Percentiles rank a stretch among this genome's conserved stretches.
Conservation (phyloP, 2,113 vertebrate species). For the Lampris megalopsis region DNA sequence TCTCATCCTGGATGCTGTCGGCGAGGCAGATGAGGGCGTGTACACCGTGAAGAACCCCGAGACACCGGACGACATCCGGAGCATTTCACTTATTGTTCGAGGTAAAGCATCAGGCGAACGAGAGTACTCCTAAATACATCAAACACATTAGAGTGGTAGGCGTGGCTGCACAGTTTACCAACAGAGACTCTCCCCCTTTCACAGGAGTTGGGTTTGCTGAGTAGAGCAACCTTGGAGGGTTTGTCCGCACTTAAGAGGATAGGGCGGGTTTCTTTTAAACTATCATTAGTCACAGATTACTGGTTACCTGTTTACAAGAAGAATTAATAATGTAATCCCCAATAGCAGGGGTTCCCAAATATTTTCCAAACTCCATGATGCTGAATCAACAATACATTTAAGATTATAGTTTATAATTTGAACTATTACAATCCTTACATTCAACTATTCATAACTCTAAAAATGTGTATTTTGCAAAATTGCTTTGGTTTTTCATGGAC, state of each 20-base stretch:
- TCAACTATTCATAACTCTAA: no score
- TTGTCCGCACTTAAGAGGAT: background rate
- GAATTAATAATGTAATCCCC: no score
- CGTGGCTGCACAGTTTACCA: no score
- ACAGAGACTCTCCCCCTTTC: background rate
- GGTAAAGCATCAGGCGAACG: constrained; percentile 58
- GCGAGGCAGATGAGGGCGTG: constrained; percentile 76
- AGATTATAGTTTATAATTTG: no score
- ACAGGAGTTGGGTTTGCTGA: background rate
- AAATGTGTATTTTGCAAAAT: no score
- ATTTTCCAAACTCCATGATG: no score
- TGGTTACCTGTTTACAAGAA: background rate
- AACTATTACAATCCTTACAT: no score
- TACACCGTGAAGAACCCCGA: constrained; percentile 74
- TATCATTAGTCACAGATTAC: background rate
- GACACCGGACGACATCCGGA: constrained; percentile 37
- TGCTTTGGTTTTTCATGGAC: no score
- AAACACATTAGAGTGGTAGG: background rate
- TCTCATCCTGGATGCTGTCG: constrained; percentile 74
- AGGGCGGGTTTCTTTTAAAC: background rate
- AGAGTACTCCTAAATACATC: no score
- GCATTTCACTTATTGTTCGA: constrained; percentile 72
- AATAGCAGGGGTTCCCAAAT: no score
- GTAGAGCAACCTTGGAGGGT: background rate
- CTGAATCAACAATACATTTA: no score